Conservation (phyloP, 2,888 invertebrate genomes). For the Drosophila eohydei region DNA sequence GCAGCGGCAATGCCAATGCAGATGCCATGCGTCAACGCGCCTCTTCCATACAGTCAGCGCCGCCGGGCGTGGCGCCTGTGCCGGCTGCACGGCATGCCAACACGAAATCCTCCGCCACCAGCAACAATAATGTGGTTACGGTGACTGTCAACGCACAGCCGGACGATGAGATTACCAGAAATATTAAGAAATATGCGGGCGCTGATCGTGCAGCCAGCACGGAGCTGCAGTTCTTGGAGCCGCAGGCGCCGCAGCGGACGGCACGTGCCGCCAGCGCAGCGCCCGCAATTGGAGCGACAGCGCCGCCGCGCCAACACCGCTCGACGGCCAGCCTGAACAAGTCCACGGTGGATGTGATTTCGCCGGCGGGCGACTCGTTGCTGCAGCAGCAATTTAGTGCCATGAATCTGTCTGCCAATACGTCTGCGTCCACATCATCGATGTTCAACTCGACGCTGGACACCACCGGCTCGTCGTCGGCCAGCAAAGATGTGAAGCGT, state of each 20-base stretch:
- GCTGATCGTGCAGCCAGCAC: slow-evolving; percentile 79
- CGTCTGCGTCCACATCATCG: slow-evolving; percentile 76
- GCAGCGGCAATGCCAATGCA: slow-evolving; percentile 46
- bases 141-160: slow-evolving; percentile 54
- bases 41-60: slow-evolving; percentile 90
- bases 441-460: slow-evolving; percentile 84
- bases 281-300: slow-evolving; percentile 71
- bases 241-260: slow-evolving; percentile 73
- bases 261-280: slow-evolving; percentile 80
- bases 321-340: slow-evolving; percentile 74
- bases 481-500: slow-evolving; percentile 87
- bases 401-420: slow-evolving; percentile 80
- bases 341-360: slow-evolving; percentile 69
- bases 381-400: slow-evolving; percentile 81
- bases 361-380: slow-evolving; percentile 63
- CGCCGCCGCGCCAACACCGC: slow-evolving; percentile 81
- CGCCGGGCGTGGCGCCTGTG: slow-evolving; percentile 86
- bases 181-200: slow-evolving; percentile 69
- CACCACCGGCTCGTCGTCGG: slow-evolving; percentile 78
- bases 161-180: slow-evolving; percentile 68
- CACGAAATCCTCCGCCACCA: slow-evolving; percentile 27
- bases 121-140: slow-evolving; percentile 58
- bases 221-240: slow-evolving; percentile 76
- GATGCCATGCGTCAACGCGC: slow-evolving; percentile 85
- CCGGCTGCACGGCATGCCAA: slow-evolving; percentile 58